A percentile compares a stretch with the other conserved stretches of the same genome.
phyloP scores from a whole-genome alignment of 2,113 vertebrate species.

The Monarcha castaneiventris region DNA sequence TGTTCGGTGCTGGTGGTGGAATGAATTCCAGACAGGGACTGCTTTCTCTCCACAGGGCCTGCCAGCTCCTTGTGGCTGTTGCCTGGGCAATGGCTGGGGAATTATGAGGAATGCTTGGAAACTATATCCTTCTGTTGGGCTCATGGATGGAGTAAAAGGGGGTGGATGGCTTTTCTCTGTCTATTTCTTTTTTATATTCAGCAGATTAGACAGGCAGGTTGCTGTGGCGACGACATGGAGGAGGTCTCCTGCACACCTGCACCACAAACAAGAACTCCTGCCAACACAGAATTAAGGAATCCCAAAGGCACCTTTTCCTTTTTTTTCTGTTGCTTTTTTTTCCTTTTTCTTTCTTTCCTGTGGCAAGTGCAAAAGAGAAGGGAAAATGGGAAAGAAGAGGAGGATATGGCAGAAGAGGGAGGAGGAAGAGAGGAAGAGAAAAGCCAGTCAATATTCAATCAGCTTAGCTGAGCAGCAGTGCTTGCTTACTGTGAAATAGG shows the following conservation, averaged over 20 bases:
- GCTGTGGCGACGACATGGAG: slow-evolving; percentile 76
- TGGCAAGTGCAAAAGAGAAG: background rate
- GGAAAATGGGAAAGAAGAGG: background rate
- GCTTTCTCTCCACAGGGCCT: slow-evolving; percentile 52
- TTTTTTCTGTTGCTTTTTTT: too few species aligned
- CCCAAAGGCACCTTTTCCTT: background rate
- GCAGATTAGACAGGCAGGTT: slow-evolving; percentile 80
- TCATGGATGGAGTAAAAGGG: slow-evolving; percentile 76
- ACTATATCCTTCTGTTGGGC: slow-evolving; percentile 72
- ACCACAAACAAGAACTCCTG: slow-evolving; percentile 50
- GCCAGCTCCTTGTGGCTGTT: slow-evolving; percentile 74
- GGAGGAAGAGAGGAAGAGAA: background rate
- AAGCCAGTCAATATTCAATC: background rate
- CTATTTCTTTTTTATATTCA: slow-evolving; percentile 75
- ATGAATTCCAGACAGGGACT: slow-evolving; percentile 62
- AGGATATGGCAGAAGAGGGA: background rate
- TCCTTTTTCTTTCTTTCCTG: background rate
- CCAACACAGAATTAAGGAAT: slow-evolving; percentile 50
- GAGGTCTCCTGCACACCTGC: slow-evolving; percentile 79
- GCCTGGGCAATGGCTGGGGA: slow-evolving; percentile 78
- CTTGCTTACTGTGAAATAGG: background rate
- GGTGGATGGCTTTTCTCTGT: slow-evolving; percentile 77
- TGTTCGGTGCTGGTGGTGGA: background rate
- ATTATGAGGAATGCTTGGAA: slow-evolving; percentile 78
- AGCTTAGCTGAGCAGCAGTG: background rate